Conservation (phyloP, 2,113 vertebrate species). For the Clarias gariepinus region DNA sequence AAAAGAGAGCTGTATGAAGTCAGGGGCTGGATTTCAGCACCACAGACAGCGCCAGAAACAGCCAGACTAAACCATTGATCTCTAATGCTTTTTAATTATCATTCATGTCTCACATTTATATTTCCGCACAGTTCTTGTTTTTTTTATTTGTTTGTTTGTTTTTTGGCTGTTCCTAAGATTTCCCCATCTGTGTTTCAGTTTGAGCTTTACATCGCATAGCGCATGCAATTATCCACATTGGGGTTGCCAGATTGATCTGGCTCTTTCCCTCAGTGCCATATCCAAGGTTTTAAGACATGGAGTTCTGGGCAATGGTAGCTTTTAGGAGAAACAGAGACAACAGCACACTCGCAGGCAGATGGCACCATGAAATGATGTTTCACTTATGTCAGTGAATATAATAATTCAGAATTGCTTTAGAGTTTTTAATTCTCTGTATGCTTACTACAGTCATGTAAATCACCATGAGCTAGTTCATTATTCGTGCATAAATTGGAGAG, state of each 20-base stretch:
- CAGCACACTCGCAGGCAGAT: background rate
- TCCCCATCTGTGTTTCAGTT: background rate
- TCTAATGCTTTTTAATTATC: background rate
- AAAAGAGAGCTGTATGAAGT: background rate
- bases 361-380: no score
- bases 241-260: background rate
- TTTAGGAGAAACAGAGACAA: background rate
- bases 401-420: background rate
- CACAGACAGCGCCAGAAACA: slow-evolving; percentile 62
- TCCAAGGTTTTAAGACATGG: background rate
- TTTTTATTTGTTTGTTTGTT: background rate
- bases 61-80: background rate
- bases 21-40: slow-evolving; percentile 58
- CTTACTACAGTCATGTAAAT: background rate
- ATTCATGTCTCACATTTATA: background rate
- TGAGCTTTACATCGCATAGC: background rate
- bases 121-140: background rate
- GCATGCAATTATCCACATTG: background rate
- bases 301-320: no score
- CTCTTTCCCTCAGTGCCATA: no score
- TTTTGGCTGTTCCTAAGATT: background rate
- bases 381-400: background rate
- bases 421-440: background rate
- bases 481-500: background rate
- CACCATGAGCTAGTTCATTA: background rate